Percentiles rank a stretch among this genome's conserved stretches.
phyloP scores from a whole-genome alignment of 2,113 vertebrate genomes.

The Etheostoma spectabile region DNA sequence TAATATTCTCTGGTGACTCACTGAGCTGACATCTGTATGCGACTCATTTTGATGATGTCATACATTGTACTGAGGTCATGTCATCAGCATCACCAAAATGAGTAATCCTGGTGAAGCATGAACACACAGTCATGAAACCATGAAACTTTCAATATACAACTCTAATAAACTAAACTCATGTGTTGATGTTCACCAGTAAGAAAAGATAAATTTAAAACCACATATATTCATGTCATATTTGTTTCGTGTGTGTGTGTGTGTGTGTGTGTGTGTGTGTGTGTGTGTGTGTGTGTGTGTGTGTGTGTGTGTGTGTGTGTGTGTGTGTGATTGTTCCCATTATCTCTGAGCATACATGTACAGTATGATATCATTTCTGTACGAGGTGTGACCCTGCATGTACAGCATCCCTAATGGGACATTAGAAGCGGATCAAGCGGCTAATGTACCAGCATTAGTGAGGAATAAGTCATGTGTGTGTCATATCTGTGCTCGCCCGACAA shows the following conservation, averaged over 20 bases:
- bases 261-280: constrained; percentile 20
- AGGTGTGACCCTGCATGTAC: constrained; percentile 82
- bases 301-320: constrained; percentile 16
- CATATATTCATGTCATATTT: too few relatives aligned
- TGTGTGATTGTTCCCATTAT: constrained; percentile 1
- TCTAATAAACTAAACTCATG: not conserved
- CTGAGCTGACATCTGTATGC: constrained; percentile 42
- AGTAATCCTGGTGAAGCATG: constrained; percentile 53
- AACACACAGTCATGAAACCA: constrained; percentile 22
- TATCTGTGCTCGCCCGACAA: constrained; percentile 55
- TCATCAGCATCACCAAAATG: constrained; percentile 42
- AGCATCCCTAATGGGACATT: constrained; percentile 86
- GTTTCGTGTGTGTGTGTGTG: not conserved
- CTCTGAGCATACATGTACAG: constrained; percentile 56
- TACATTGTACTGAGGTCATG: constrained; percentile 44
- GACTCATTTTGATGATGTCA: constrained; percentile 67
- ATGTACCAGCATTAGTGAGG: constrained; percentile 76
- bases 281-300: constrained; percentile 5
- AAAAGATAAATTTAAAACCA: not conserved
- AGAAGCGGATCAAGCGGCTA: constrained; percentile 82
- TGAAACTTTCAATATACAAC: not conserved
- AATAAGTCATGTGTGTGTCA: constrained; percentile 77
- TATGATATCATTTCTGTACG: constrained; percentile 86
- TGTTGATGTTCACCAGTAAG: not conserved
- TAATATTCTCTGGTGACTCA: constrained; percentile 61